Evolutionary conservation across 2,113 vertebrate species (phyloP).

Genomic region (Pseudolaguvia tuberculata): DNA sequence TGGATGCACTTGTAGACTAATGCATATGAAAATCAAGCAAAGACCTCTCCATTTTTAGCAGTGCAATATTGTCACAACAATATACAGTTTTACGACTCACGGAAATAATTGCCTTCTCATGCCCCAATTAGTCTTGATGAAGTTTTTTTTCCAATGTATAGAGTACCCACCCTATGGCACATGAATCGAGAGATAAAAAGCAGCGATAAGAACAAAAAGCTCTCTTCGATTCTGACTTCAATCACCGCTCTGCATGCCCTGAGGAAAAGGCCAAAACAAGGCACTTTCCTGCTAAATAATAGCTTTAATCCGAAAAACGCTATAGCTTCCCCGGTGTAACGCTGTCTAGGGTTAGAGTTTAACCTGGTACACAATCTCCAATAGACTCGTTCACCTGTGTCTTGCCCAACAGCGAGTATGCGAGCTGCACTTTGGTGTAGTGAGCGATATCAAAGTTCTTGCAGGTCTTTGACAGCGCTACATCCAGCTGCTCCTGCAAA

Average conservation of each 20-base stretch:
- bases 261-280: neutral
- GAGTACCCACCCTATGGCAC: too few species aligned
- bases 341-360: neutral
- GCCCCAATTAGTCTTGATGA: too few species aligned
- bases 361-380: neutral
- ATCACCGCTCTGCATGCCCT: slow-evolving; percentile 15
- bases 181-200: too few species aligned
- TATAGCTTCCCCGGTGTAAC: slow-evolving; percentile 5
- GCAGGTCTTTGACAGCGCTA: slow-evolving; percentile 95
- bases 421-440: slow-evolving; percentile 95
- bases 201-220: neutral
- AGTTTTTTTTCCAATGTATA: too few species aligned
- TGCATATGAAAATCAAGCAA: too few species aligned
- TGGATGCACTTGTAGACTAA: too few species aligned
- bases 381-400: slow-evolving; percentile 82
- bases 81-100: too few species aligned
- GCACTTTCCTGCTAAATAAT: slow-evolving; percentile 10
- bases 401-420: slow-evolving; percentile 93
- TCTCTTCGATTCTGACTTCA: slow-evolving; percentile 20
- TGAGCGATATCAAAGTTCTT: slow-evolving; percentile 94
- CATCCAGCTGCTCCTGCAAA: slow-evolving; percentile 91
- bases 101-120: too few species aligned
- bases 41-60: too few species aligned
- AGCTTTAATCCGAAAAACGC: neutral
- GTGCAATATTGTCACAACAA: too few species aligned